phyloP scores from a whole-genome alignment of 2,113 vertebrate genomes.

The Stegostoma tigrinum region DNA sequence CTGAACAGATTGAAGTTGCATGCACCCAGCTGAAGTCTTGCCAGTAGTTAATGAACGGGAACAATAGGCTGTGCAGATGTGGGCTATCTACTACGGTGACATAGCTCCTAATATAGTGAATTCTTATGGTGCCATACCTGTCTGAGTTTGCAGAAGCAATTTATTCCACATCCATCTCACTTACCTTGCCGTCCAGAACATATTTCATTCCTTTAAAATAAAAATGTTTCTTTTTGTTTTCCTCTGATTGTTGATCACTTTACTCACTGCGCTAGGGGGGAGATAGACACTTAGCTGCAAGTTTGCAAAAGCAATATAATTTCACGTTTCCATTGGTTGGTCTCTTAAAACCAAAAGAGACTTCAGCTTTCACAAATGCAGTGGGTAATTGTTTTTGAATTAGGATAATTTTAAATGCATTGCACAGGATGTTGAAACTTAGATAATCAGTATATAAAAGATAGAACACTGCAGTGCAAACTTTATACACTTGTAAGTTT shows the following conservation, averaged over 20 bases:
- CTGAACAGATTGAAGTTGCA: constrained; percentile 65
- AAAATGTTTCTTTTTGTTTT: not conserved
- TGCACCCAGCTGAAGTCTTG: constrained; percentile 38
- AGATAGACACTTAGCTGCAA: not conserved
- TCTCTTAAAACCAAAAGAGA: not conserved
- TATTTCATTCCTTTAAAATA: not conserved
- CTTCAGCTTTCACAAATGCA: not conserved
- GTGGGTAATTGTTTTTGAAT: not conserved
- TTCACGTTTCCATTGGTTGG: not conserved
- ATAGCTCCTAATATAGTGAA: not conserved
- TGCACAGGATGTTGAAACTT: not conserved
- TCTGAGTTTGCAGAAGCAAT: constrained; percentile 13
- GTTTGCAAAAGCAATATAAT: not conserved
- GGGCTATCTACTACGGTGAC: not conserved
- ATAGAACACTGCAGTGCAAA: too few relatives aligned
- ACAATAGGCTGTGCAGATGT: constrained; percentile 31
- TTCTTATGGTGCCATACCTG: not conserved
- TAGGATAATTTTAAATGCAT: not conserved
- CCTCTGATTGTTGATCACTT: not conserved
- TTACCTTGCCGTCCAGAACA: not conserved
- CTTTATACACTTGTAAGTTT: not conserved
- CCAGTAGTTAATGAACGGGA: constrained; percentile 38
- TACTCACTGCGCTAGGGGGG: not conserved
- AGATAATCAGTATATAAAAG: not conserved
- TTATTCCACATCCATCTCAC: constrained; percentile 30